Evolutionary conservation across 2,888 invertebrate genomes (phyloP), one percentile per base, ranked within the genome.

Genomic region (Isoperla grammatica): DNA sequence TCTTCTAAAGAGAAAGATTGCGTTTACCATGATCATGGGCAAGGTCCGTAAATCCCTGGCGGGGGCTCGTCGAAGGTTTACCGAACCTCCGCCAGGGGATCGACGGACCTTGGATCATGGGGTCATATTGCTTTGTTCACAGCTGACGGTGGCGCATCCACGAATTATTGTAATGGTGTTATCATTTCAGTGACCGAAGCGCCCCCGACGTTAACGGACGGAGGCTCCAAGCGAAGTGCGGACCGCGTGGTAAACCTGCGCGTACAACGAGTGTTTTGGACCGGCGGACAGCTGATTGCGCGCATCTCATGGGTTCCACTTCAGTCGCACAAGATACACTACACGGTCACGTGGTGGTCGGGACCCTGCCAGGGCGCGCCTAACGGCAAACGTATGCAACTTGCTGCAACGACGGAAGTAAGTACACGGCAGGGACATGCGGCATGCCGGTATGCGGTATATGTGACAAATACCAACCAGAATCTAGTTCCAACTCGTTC

Each of bases 371-470:
- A 77, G 66, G 76, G 76, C 66, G 71, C 71, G 63, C 72, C 73
- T 22, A 71, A 71, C 62, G 73, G 72, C 59, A 68, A 71, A 57
- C 74, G 73, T 65, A 76, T 78, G 67, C 78, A 75, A 61, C 71
- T 79, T 57, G 74, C 77, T 1, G 81, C 79, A 9, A 77, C 75
- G n/a, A 81, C 81, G 17, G 78, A 79, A 74, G 82, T 82, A 75
- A 67, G 65, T 63, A n/a, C n/a, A n/a, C n/a, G n/a, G n/a, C n/a
- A n/a, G n/a, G n/a, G n/a, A n/a, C n/a, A n/a, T n/a, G n/a, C n/a
- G n/a, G n/a, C n/a, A n/a, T n/a, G n/a, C n/a, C n/a, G n/a, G n/a
- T n/a, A n/a, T n/a, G n/a, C n/a, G n/a, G n/a, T n/a, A n/a, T n/a
- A n/a, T n/a, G n/a, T n/a, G n/a, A n/a, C n/a, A 50, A 56, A 43